phyloP scores from a whole-genome alignment of 2,113 vertebrate genomes.

The Zosterops pallidus region DNA sequence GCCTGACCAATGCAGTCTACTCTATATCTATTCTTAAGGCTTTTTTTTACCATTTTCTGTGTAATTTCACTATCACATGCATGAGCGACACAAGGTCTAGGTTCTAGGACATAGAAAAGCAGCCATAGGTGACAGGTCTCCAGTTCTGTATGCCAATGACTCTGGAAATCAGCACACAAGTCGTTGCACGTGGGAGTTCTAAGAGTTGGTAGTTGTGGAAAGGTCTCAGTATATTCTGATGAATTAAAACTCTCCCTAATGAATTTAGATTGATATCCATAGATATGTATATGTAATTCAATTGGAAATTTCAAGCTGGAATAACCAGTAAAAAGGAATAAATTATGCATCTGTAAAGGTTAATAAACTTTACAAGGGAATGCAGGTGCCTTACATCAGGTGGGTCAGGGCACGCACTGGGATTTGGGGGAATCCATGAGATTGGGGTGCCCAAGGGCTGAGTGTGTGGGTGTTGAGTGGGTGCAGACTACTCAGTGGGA shows the following conservation, averaged over 20 bases:
- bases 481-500: neutral
- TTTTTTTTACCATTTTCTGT: neutral
- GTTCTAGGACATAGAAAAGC: neutral
- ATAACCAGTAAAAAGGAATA: neutral
- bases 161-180: neutral
- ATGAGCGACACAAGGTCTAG: neutral
- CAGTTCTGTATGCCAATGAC: neutral
- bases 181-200: fast-evolving
- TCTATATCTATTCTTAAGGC: neutral
- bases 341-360: neutral
- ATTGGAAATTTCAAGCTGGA: neutral
- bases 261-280: neutral
- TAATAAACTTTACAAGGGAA: neutral
- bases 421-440: fast-evolving
- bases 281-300: neutral
- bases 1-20: neutral
- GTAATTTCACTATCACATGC: neutral
- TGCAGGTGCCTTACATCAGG: neutral
- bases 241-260: neutral
- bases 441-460: neutral
- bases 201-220: neutral
- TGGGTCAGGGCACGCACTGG: fast-evolving
- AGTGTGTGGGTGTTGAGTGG: neutral
- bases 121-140: neutral
- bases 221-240: neutral